Conservation (phyloP, 2,797 vertebrate genomes). For the Hoplostethus mediterraneus region DNA sequence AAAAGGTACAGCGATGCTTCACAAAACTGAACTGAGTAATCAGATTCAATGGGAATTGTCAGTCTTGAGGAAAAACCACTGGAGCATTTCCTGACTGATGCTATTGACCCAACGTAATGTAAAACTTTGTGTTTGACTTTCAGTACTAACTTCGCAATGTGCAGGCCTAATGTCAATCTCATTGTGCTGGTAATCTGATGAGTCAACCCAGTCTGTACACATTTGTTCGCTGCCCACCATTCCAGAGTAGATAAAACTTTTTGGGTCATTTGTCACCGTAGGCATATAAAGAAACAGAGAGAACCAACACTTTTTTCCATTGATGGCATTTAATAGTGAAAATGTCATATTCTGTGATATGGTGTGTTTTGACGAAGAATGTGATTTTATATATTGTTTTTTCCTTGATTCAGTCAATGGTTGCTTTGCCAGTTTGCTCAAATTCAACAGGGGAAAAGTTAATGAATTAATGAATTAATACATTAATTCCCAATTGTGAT, state of each 20-base stretch:
- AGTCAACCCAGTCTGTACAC: conserved; percentile 68
- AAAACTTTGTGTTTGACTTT: conserved; percentile 60
- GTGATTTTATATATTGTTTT: conserved; percentile 20
- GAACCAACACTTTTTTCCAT: conserved; percentile 49
- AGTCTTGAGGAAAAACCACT: not conserved
- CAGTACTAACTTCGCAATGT: conserved; percentile 70
- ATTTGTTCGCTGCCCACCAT: conserved; percentile 73
- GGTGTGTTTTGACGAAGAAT: conserved; percentile 28
- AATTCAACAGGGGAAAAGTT: conserved; percentile 5
- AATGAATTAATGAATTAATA: not conserved
- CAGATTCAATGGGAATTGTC: not conserved
- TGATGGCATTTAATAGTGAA: conserved; percentile 57
- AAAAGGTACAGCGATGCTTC: not conserved
- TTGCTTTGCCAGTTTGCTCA: not conserved
- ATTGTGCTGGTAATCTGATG: conserved; percentile 74
- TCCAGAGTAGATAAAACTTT: conserved; percentile 66
- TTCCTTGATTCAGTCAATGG: not conserved
- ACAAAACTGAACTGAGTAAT: conserved; percentile 23
- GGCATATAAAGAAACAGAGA: conserved; percentile 67
- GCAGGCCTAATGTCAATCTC: conserved; percentile 72
- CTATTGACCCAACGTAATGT: conserved; percentile 45
- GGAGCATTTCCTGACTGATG: conserved; percentile 41
- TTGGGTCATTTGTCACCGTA: conserved; percentile 66
- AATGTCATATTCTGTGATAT: conserved; percentile 49
- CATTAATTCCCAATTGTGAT: not conserved